Base-by-base conservation (phyloP, 2,797 vertebrate species). In the Channallabes apus region DNA sequence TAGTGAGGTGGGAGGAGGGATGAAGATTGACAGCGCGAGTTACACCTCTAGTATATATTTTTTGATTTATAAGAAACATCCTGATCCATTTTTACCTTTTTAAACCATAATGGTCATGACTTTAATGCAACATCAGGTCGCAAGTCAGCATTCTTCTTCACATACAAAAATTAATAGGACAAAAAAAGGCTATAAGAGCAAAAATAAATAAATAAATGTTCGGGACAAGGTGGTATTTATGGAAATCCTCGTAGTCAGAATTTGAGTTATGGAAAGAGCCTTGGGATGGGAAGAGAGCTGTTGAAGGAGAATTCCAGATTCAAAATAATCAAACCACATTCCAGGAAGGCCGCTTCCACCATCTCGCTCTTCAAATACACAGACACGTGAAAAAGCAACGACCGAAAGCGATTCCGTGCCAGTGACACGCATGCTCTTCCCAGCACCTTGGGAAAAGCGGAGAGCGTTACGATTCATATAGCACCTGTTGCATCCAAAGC, bases 401-500 rank as follows among this genome's bases (percentile, higher is more conserved):
- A 54, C 41, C n/a, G 79, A 54, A 32, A 18, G n/a, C 41, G 51
- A 67, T 51, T 65, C n/a, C n/a, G n/a, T 51, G 62, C 62, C 61
- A 69, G 56, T 64, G 32, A 68, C 61, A 79, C 46, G 68, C 58
- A 84, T 80, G 82, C 24, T 20, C 29, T 51, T 75, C 29, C 58
- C 14, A 80, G 75, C 29, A 81, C 69, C 80, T 83, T 84, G 22
- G 78, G 61, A 81, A 82, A 27, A 58, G 56, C 51, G 8, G 22
- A 64, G 29, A 80, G 38, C 38, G n/a, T 38, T 82, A 3, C 77
- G 38, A 86, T 79, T 82, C 80, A 78, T 82, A 75, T 83, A 84
- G 84, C 90, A 91, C 89, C 88, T 90, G 91, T 85, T 86, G 87
- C 79, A 86, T 84, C 82, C 82, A 87, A 88, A 83, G 75, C 67